Evolutionary conservation across 2,888 invertebrate species (phyloP).

Genomic region (Piscicola geometra): DNA sequence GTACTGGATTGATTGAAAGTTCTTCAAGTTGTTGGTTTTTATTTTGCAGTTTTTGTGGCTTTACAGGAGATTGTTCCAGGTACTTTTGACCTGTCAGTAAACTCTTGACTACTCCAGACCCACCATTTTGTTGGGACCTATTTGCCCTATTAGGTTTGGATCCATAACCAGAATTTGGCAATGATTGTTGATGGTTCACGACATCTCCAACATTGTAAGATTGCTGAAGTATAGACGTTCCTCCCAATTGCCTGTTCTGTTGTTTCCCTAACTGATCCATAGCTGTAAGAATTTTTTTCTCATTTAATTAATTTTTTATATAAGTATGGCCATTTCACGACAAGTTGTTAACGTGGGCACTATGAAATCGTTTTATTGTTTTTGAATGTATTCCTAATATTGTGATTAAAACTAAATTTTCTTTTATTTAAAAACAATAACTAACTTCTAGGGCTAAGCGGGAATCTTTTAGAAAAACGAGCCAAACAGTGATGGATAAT

Average conservation of each 20-base stretch:
- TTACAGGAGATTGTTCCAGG: conserved; percentile 19
- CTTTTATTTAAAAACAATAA: conserved; percentile 26
- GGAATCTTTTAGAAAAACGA: conserved; percentile 31
- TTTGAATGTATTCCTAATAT: background rate
- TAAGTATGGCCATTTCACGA: background rate
- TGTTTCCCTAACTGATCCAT: conserved; percentile 24
- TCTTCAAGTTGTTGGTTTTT: conserved; percentile 23
- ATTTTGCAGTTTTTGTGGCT: conserved; percentile 11
- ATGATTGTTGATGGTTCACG: background rate
- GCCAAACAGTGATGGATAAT: conserved; percentile 33
- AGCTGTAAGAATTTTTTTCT: background rate
- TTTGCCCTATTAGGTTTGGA: conserved; percentile 18
- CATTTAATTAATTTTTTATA: background rate
- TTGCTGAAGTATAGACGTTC: conserved; percentile 16
- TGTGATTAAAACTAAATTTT: too few relatives aligned
- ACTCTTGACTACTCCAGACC: conserved; percentile 32
- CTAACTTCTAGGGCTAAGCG: conserved; percentile 31
- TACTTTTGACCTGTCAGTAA: conserved; percentile 35
- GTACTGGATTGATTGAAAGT: conserved; percentile 6
- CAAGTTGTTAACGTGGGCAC: background rate
- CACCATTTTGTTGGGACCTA: conserved; percentile 21
- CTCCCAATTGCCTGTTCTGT: conserved; percentile 11
- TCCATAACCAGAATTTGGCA: background rate
- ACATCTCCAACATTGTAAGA: conserved; percentile 14
- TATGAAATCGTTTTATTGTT: background rate